phyloP scores from a whole-genome alignment of 2,797 vertebrate genomes.

The Gallinago solitaria region DNA sequence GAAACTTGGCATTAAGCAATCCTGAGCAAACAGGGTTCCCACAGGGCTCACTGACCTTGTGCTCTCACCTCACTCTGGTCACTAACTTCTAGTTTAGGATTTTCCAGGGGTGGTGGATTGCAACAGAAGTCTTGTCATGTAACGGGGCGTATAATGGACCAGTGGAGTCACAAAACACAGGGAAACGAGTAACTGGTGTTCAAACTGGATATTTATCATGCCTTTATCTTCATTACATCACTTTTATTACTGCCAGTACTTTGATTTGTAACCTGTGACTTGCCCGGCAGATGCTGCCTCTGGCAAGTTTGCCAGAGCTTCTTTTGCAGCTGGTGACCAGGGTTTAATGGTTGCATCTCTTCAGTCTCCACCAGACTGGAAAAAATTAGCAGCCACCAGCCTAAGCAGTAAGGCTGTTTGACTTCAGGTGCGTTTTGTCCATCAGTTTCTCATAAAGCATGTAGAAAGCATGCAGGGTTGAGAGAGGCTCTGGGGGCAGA shows the following conservation, averaged over 20 bases:
- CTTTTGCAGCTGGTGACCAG: background rate
- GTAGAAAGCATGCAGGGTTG: background rate
- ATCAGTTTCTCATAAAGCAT: background rate
- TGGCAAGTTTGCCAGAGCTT: background rate
- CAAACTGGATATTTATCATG: background rate
- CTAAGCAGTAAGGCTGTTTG: background rate
- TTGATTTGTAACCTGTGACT: background rate
- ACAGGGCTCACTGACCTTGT: rapidly evolving
- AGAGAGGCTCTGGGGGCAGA: background rate
- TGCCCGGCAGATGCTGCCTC: background rate
- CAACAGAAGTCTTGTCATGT: background rate
- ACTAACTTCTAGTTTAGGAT: background rate
- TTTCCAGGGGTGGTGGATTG: background rate
- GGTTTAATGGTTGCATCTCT: background rate
- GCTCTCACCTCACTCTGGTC: background rate
- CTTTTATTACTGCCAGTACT: background rate
- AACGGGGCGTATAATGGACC: background rate
- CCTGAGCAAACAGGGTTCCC: background rate
- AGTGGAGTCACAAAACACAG: background rate
- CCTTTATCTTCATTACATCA: background rate
- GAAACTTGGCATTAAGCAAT: background rate
- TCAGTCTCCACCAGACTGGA: background rate
- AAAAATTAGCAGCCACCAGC: background rate
- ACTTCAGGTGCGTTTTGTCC: background rate
- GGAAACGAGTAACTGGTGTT: background rate